These are phyloP conservation scores for Cephus rjabovi DNA, from an alignment of 2,888 invertebrate species.

Conservation along the genomic window DNA sequence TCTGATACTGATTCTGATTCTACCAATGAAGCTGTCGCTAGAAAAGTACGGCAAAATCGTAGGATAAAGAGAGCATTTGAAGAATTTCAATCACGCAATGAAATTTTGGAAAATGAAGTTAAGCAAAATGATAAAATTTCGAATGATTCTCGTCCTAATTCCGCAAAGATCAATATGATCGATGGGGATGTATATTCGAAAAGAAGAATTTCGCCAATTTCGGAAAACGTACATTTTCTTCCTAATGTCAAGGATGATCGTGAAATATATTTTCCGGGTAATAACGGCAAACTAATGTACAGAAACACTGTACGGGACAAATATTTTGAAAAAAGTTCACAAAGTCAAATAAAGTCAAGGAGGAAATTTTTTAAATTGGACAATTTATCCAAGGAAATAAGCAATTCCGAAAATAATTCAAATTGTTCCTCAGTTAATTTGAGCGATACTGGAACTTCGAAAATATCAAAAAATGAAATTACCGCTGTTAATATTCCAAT, in stretches of 20 bases:
- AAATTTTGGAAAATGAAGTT: not conserved
- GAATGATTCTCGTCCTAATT: not conserved
- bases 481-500: conserved; percentile 1
- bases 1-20: not conserved
- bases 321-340: not conserved
- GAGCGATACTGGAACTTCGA: not conserved
- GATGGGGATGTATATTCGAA: conserved; percentile 30
- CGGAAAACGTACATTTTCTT: not conserved
- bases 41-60: not conserved
- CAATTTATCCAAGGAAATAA: conserved; percentile 19
- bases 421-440: conserved; percentile 5
- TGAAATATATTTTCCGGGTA: not conserved
- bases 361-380: not conserved
- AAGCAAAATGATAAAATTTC: not conserved
- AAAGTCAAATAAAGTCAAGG: not conserved
- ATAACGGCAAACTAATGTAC: not conserved
- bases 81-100: not conserved
- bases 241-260: not conserved
- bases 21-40: not conserved
- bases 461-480: not conserved
- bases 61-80: not conserved
- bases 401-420: not conserved
- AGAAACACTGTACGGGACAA: not conserved
- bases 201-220: conserved; percentile 26
- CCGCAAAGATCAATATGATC: not conserved